Conservation (phyloP, 2,797 vertebrate genomes). For the Myripristis jacobus region DNA sequence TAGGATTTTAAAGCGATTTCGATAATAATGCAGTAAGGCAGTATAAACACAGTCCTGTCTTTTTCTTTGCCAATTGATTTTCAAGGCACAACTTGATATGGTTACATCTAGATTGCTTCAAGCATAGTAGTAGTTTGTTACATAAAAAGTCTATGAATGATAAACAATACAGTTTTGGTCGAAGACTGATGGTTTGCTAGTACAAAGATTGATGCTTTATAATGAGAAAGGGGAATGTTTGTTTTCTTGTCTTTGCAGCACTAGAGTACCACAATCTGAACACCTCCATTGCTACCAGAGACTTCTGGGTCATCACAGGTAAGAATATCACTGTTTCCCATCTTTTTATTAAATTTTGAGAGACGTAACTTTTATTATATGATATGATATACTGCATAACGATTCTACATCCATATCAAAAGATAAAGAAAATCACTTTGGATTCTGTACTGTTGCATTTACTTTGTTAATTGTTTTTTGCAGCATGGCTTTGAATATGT, state of each 20-base stretch:
- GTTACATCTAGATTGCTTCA: no score
- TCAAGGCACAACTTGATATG: no score
- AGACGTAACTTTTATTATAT: background rate
- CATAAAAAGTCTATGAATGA: no score
- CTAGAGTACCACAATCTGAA: slow-evolving; percentile 98
- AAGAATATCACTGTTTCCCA: slow-evolving; percentile 51
- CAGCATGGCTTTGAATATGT: background rate
- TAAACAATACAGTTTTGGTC: no score
- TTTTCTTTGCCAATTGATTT: no score
- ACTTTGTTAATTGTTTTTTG: no score
- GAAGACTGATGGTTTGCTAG: no score
- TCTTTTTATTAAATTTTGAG: background rate
- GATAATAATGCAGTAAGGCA: no score
- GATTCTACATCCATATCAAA: background rate
- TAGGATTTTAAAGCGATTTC: no score
- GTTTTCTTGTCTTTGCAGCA: slow-evolving; percentile 78
- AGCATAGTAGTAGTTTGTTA: no score
- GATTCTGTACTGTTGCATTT: background rate
- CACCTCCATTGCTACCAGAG: slow-evolving; percentile 91
- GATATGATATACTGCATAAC: background rate
- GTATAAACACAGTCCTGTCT: no score
- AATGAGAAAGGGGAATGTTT: slow-evolving; percentile 1
- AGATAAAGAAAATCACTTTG: background rate
- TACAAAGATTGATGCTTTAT: no score
- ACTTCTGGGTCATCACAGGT: slow-evolving; percentile 99